Conservation (phyloP, 2,797 vertebrate genomes). For the Allobates femoralis region DNA sequence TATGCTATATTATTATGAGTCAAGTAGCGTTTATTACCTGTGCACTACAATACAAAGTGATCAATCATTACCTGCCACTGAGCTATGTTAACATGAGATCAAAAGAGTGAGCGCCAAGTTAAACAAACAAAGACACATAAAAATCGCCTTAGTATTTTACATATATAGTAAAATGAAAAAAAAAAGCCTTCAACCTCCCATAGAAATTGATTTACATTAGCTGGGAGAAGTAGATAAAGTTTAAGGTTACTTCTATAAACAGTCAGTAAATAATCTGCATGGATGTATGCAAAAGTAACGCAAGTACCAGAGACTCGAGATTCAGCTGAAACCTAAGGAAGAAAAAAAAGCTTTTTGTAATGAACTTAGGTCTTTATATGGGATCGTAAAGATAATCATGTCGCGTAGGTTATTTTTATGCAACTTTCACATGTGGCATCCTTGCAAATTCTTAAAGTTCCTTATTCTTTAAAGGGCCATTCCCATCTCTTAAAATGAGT, state of each 20-base stretch:
- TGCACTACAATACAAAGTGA: constrained; percentile 82
- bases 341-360: constrained; percentile 1
- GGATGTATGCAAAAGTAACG: constrained; percentile 20
- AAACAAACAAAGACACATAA: constrained; percentile 79
- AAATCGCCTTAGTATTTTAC: constrained; percentile 71
- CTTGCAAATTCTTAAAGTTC: background rate
- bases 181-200: constrained; percentile 35
- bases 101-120: constrained; percentile 78
- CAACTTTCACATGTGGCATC: background rate
- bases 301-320: background rate
- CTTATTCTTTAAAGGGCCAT: background rate
- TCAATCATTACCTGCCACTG: constrained; percentile 88
- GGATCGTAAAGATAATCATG: background rate
- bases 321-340: background rate
- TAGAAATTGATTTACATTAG: constrained; percentile 60
- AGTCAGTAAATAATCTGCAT: constrained; percentile 46
- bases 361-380: background rate
- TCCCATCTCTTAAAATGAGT: too few relatives aligned
- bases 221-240: constrained; percentile 45
- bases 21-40: constrained; percentile 82
- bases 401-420: background rate
- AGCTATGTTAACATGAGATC: constrained; percentile 84
- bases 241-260: constrained; percentile 53
- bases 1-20: constrained; percentile 85
- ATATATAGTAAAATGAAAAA: constrained; percentile 68